Evolutionary conservation across 1,140 invertebrate genomes (phyloP), one percentile per base, ranked within the genome.

Genomic region (Dendrolimus punctatus): DNA sequence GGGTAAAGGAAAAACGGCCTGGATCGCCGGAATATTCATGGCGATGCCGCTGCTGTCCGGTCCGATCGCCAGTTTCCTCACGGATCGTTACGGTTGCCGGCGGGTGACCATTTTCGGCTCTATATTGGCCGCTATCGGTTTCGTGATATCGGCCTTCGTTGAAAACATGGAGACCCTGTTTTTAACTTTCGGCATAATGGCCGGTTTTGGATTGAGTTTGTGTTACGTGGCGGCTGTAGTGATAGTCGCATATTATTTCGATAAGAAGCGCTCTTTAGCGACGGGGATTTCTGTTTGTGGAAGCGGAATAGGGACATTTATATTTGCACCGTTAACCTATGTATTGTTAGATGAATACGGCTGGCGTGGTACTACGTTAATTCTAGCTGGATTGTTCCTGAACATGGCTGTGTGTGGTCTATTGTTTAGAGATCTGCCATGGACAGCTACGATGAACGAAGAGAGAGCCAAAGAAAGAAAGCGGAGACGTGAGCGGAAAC

Each of bases 181-280:
- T 67, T 80, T 97, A 46, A 96, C 95, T 0, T 96, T 97, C 69
- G 95, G 95, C 4, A 90, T 97, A 4, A 88, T 97, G 57, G 92
- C 95, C 3, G 96, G 95, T 2, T 94, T 96, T 62, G 96, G 95
- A 6, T 87, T 98, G 57, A 95, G 95, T 47, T 83, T 97, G 36
- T 96, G 95, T 68, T 96, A 95, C 73, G 95, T 98, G 2, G 93
- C 96, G 2, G 94, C 95, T 0, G 94, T 96, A 2, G 97, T 99
- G 0, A 96, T 97, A 62, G 97, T 99, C 4, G 96, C 97, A 2
- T 98, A 97, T 75, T 99, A 98, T 78, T 99, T 99, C 78, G 97
- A 99, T 66, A 95, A 95, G 66, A 93, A 91, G 69, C 87, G 97
- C 49, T 97, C 96, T 0, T 90, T 99, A 45, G 97, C 97, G 0